These are phyloP conservation scores for Maccullochella peelii DNA, from an alignment of 2,113 vertebrate genomes.

Conservation along the genomic window DNA sequence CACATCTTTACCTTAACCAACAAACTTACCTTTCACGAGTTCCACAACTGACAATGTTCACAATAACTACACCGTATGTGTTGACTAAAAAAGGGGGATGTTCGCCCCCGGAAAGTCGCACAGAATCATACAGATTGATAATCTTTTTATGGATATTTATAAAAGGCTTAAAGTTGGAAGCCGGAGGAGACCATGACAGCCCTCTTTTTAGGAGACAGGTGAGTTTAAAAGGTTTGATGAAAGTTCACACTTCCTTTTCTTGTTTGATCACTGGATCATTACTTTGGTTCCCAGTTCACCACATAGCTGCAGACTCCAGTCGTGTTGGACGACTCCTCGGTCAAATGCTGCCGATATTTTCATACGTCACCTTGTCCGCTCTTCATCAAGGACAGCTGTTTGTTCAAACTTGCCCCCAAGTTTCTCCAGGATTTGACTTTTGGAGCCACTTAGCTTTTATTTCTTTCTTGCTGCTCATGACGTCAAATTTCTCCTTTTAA, in stretches of 20 bases:
- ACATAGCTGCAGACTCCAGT: background rate
- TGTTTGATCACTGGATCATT: background rate
- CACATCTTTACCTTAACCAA: slow-evolving; percentile 65
- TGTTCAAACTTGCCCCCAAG: background rate
- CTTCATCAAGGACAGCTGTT: too few species aligned
- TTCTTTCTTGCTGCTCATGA: too few species aligned
- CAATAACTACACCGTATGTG: background rate
- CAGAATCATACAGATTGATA: background rate
- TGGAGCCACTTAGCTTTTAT: background rate
- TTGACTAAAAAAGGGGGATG: background rate
- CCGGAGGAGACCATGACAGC: background rate
- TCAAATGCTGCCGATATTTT: background rate
- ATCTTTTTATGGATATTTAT: background rate
- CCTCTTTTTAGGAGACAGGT: slow-evolving; percentile 13
- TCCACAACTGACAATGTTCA: background rate
- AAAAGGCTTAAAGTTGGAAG: background rate
- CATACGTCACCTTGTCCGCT: background rate
- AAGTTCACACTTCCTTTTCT: slow-evolving; percentile 76
- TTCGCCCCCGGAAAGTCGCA: background rate
- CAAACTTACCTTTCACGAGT: slow-evolving; percentile 55
- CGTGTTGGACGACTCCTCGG: background rate
- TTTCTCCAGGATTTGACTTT: background rate
- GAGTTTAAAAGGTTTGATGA: slow-evolving; percentile 40
- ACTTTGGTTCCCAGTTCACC: background rate
- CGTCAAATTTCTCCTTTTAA: background rate